Percentiles rank a stretch among this genome's conserved stretches.
phyloP scores from a whole-genome alignment of 2,797 vertebrate genomes.

The Tragopan temminckii region DNA sequence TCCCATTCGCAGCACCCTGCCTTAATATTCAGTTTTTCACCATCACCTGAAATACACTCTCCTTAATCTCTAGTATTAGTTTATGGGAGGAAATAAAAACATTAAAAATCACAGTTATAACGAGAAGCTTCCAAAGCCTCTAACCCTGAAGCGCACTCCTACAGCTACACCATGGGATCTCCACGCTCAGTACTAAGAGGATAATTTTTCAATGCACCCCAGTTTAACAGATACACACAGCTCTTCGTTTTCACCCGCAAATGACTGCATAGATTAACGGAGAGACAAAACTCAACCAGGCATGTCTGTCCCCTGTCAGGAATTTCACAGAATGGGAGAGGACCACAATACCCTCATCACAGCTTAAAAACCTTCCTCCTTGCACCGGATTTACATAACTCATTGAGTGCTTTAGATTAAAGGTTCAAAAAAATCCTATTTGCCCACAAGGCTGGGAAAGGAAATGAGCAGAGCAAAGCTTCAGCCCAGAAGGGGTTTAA shows the following conservation, averaged over 20 bases:
- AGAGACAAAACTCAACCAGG: constrained; percentile 70
- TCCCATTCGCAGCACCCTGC: not conserved
- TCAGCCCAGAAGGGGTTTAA: not conserved
- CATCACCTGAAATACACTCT: constrained; percentile 50
- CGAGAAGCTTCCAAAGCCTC: constrained; percentile 46
- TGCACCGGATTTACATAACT: constrained; percentile 43
- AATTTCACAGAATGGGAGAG: constrained; percentile 56
- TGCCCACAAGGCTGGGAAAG: not conserved
- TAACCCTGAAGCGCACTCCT: constrained; percentile 30
- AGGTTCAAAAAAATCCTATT: not conserved
- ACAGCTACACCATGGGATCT: constrained; percentile 36
- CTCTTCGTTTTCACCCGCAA: constrained; percentile 61
- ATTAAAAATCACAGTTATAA: constrained; percentile 58
- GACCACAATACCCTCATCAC: not conserved
- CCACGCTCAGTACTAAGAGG: not conserved
- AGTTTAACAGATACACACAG: constrained; percentile 14
- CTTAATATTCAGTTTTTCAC: constrained; percentile 52
- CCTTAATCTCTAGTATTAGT: constrained; percentile 54
- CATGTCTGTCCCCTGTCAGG: constrained; percentile 64
- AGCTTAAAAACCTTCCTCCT: constrained; percentile 32
- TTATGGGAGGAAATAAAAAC: not conserved
- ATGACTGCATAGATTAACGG: constrained; percentile 63
- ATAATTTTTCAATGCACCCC: constrained; percentile 39
- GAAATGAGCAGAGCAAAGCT: not conserved
- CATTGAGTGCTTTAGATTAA: constrained; percentile 8